Base-by-base conservation (phyloP, 2,797 vertebrate species). In the Bradypodion pumilum region DNA sequence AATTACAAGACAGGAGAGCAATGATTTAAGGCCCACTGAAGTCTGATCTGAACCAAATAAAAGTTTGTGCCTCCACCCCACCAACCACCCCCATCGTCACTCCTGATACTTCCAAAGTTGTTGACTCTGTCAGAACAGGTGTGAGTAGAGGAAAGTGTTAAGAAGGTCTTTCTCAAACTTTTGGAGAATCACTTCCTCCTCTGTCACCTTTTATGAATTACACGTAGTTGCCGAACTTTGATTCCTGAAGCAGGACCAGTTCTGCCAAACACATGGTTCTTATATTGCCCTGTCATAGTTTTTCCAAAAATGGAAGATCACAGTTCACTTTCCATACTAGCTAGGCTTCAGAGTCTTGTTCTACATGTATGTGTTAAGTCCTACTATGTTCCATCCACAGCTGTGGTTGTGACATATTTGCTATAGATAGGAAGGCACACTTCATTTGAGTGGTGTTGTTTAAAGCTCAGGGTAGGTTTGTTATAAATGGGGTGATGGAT, bases 1-100 rank as follows among this genome's bases (percentile, higher is more conserved):
- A 32, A 70, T 81, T 76, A 81, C 73, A 62, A 23, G 32, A 15
- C 8, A 27, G 59, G 60, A 62, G 12, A 69, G 23, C 25, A n/a
- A 68, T 46, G 49, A 63, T n/a, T n/a, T 44, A 42, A 29, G 82
- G 16, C 69, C 37, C 1, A 27, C 40, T 62, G 56, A 27, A 62
- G 32, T 44, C 42, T 59, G 60, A 66, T 35, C 12, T 66, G 77
- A 85, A 85, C 35, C 80, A n/a, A n/a, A n/a, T n/a, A n/a, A 77
- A 83, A 19, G 29, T 15, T 49, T 49, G 46, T 13, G 13, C 46
- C 46, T 46, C 46, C 13, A 13, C 9, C 9, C 46, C 10, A 46
- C 46, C 46, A 9, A 46, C 40, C 37, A 37, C 37, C 37, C 37
- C 46, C 9, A 49, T 13, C 13, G 49, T 46, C 13, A 49, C 23